Conservation (phyloP, 2,888 invertebrate species). For the Margaritifera margaritifera region DNA sequence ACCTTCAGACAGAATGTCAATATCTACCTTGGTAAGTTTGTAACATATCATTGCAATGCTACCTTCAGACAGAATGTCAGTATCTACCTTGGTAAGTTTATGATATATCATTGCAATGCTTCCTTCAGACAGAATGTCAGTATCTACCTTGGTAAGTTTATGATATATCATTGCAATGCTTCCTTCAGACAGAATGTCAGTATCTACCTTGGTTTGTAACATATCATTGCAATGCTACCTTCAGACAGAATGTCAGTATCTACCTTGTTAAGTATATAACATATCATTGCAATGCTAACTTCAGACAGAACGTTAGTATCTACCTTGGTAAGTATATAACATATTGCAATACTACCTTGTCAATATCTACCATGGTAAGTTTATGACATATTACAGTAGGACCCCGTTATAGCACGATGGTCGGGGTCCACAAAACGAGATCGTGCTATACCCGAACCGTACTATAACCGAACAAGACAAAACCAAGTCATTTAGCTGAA, state of each 20-base stretch:
- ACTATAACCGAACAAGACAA: too few relatives aligned
- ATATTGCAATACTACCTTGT: conserved; percentile 73
- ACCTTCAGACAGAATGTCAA: conserved; percentile 91
- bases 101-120: conserved; percentile 9
- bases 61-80: conserved; percentile 79
- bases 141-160: conserved; percentile 80
- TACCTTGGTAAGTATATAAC: conserved; percentile 76
- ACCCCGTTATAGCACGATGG: too few relatives aligned
- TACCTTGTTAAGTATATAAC: conserved; percentile 76
- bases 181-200: conserved; percentile 79
- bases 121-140: conserved; percentile 78
- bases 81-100: conserved; percentile 80
- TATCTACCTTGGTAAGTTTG: conserved; percentile 80
- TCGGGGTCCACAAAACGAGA: too few relatives aligned
- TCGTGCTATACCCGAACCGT: too few relatives aligned
- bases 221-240: conserved; percentile 7
- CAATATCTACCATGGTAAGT: conserved; percentile 84
- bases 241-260: conserved; percentile 85
- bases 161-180: conserved; percentile 7
- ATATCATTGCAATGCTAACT: conserved; percentile 6
- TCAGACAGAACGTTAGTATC: conserved; percentile 82
- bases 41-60: conserved; percentile 8
- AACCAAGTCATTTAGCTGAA: too few relatives aligned
- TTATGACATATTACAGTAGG: too few relatives aligned
- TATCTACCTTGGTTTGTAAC: conserved; percentile 80